Conservation (phyloP, 2,113 vertebrate genomes). For the Chiloscyllium plagiosum region DNA sequence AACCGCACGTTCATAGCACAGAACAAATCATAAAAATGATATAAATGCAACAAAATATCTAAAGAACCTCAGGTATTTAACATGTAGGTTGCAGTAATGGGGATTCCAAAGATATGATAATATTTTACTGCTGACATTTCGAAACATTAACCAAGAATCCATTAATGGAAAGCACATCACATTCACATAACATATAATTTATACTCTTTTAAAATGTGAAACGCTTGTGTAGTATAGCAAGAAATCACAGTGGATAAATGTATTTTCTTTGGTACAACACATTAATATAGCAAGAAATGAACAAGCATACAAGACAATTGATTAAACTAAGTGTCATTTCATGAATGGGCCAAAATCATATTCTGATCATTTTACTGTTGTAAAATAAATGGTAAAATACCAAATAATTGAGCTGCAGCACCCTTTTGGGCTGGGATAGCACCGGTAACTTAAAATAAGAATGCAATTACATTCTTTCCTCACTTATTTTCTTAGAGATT, state of each 20-base stretch:
- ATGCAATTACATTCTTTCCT: background rate
- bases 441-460: background rate
- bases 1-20: background rate
- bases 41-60: conserved; percentile 9
- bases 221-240: conserved; percentile 13
- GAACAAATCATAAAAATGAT: conserved; percentile 19
- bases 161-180: conserved; percentile 30
- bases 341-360: background rate
- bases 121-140: conserved; percentile 27
- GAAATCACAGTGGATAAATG: conserved; percentile 19
- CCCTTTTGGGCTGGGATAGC: background rate
- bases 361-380: background rate
- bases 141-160: conserved; percentile 24
- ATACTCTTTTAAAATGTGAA: conserved; percentile 24
- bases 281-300: conserved; percentile 9
- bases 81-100: conserved; percentile 24
- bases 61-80: conserved; percentile 23
- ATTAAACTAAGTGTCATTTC: background rate
- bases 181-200: conserved; percentile 33
- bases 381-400: background rate
- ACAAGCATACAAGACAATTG: conserved; percentile 6
- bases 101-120: background rate
- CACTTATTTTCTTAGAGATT: background rate
- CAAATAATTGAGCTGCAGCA: background rate
- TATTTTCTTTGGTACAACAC: conserved; percentile 7